A percentile compares a stretch with the other conserved stretches of the same genome.
phyloP scores from a whole-genome alignment of 2,888 invertebrate species.

The Callyntrura guangdongensis region DNA sequence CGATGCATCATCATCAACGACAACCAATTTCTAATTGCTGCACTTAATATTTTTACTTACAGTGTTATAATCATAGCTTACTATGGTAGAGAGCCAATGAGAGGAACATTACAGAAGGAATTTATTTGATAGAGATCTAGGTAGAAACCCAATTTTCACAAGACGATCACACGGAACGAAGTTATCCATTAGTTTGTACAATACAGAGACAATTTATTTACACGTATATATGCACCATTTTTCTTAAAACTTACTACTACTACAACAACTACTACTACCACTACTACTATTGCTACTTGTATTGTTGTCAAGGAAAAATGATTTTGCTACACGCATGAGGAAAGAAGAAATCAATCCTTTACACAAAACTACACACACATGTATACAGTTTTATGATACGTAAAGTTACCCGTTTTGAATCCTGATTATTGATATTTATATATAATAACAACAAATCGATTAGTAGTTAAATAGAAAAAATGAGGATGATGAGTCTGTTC shows the following conservation, averaged over 20 bases:
- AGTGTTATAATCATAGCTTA: not conserved
- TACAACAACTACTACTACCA: no score
- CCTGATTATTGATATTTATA: constrained; percentile 62
- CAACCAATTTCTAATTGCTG: not conserved
- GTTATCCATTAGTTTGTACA: constrained; percentile 74
- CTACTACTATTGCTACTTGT: not conserved
- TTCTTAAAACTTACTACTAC: not conserved
- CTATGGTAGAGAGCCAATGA: not conserved
- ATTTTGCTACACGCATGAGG: not conserved
- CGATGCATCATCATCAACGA: constrained; percentile 21
- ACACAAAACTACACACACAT: constrained; percentile 44
- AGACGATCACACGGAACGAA: constrained; percentile 75
- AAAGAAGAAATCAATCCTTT: not conserved
- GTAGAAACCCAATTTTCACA: constrained; percentile 34
- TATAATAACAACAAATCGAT: not conserved
- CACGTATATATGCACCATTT: not conserved
- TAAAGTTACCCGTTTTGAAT: constrained; percentile 81
- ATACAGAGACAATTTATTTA: not conserved
- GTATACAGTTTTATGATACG: constrained; percentile 79
- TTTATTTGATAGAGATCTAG: not conserved
- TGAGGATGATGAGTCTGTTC: constrained; percentile 67
- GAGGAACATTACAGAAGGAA: constrained; percentile 22
- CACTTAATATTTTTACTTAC: not conserved
- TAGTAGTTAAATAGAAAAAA: not conserved
- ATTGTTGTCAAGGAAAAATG: not conserved